These are phyloP conservation scores for Drosophila subpulchrella DNA, from an alignment of 1,140 invertebrate genomes.

Conservation along the genomic window DNA sequence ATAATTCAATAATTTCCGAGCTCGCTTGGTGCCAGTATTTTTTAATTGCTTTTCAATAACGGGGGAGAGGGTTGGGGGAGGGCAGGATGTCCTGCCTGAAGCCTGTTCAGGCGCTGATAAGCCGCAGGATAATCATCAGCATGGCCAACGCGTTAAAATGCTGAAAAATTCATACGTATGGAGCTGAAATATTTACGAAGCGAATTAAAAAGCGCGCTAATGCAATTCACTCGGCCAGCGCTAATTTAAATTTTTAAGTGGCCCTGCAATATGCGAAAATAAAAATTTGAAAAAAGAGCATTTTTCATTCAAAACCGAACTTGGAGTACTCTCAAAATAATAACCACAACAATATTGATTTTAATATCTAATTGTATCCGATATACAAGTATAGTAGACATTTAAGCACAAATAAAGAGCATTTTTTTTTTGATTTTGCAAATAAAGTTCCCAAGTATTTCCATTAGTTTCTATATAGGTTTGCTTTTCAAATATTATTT, in stretches of 20 bases:
- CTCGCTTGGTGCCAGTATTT: conserved; percentile 58
- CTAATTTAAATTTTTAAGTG: conserved; percentile 80
- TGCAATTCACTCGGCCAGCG: conserved; percentile 59
- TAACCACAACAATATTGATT: background rate
- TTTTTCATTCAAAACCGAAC: background rate
- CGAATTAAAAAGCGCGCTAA: conserved; percentile 71
- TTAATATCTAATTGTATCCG: background rate
- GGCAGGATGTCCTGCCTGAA: conserved; percentile 9
- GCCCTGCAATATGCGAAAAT: conserved; percentile 33
- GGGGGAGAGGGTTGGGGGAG: background rate
- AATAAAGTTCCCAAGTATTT: background rate
- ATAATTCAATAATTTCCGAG: conserved; percentile 81
- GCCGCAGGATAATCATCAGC: conserved; percentile 71
- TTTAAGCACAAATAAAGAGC: too few species aligned
- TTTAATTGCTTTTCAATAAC: conserved; percentile 84
- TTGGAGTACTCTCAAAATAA: background rate
- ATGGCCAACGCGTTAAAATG: conserved; percentile 71
- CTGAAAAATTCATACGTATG: conserved; percentile 60
- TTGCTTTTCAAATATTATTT: too few species aligned
- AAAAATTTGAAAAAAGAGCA: conserved; percentile 4
- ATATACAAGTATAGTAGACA: too few species aligned
- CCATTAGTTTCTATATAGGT: too few species aligned
- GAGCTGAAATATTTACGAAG: conserved; percentile 67
- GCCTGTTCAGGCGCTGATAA: conserved; percentile 55
- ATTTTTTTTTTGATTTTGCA: too few species aligned